phyloP scores from a whole-genome alignment of 2,888 invertebrate genomes.

The Gari tellinella region DNA sequence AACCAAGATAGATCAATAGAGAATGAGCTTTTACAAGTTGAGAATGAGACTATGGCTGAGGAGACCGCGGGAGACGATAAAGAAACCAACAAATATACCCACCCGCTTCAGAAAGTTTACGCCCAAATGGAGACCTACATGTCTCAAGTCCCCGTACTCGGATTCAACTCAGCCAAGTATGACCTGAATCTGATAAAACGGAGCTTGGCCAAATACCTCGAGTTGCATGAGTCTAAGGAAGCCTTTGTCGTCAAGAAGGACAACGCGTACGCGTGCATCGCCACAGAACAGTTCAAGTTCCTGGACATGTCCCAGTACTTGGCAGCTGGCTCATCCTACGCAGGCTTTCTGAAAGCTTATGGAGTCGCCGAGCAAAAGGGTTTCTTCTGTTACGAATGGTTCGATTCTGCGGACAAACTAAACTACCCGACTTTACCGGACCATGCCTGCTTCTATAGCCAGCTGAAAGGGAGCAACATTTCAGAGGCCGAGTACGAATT shows the following conservation, averaged over 20 bases:
- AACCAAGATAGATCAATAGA: not conserved
- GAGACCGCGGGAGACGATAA: not conserved
- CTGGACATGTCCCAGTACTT: constrained; percentile 48
- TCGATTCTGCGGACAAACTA: constrained; percentile 21
- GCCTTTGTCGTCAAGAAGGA: constrained; percentile 19
- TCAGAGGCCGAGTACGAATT: constrained; percentile 19
- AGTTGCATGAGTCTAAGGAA: constrained; percentile 13
- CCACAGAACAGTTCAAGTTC: constrained; percentile 32
- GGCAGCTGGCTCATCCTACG: constrained; percentile 38
- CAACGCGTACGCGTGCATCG: constrained; percentile 27
- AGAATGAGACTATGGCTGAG: too few species aligned
- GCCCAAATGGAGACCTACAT: constrained; percentile 9
- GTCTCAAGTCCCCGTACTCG: constrained; percentile 12
- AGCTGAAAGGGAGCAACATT: constrained; percentile 15
- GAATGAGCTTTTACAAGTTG: not conserved
- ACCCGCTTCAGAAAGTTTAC: constrained; percentile 12
- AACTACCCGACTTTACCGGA: constrained; percentile 4
- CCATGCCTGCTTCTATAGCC: constrained; percentile 1
- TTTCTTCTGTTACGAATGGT: constrained; percentile 34
- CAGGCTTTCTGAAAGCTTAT: constrained; percentile 47
- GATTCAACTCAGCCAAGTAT: constrained; percentile 27
- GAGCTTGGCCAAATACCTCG: constrained; percentile 8
- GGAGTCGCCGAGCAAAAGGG: constrained; percentile 27
- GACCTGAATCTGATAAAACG: constrained; percentile 37
- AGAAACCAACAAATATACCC: not conserved